Percentiles rank a stretch among this genome's conserved stretches.
These are phyloP conservation scores for Stigmatopora argus DNA, from an alignment of 2,113 vertebrate species.

Conservation along the genomic window DNA sequence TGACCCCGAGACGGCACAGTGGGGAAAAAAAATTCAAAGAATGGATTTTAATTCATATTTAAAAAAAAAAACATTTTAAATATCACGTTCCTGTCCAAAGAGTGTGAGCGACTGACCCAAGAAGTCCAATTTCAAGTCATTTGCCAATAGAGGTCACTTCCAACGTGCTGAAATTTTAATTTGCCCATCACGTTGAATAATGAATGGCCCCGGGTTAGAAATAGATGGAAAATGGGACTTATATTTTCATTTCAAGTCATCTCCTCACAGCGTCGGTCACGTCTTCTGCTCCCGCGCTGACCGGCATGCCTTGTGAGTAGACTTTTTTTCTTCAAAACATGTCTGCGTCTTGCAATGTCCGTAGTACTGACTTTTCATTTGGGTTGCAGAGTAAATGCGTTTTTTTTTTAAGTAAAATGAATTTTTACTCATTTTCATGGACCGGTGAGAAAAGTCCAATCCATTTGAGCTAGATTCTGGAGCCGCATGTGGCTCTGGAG, in stretches of 20 bases:
- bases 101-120: conserved; percentile 42
- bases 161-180: conserved; percentile 88
- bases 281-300: conserved; percentile 56
- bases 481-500: no score
- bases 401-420: no score
- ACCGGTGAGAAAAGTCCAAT: no score
- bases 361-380: no score
- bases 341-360: no score
- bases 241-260: conserved; percentile 84
- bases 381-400: no score
- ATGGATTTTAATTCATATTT: conserved; percentile 15
- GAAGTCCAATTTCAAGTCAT: conserved; percentile 60
- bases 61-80: background rate
- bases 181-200: conserved; percentile 84
- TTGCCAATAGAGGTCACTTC: conserved; percentile 68
- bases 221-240: conserved; percentile 81
- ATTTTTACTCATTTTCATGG: no score
- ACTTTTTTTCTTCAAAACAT: background rate
- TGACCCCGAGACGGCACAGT: conserved; percentile 39
- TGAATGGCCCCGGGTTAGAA: conserved; percentile 85
- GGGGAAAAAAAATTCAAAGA: conserved; percentile 42
- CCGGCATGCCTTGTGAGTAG: conserved; percentile 64
- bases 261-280: conserved; percentile 79
- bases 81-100: conserved; percentile 19
- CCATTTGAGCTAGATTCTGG: no score